These are phyloP conservation scores for Drosophila gunungcola DNA, from an alignment of 1,140 invertebrate species.

Conservation along the genomic window DNA sequence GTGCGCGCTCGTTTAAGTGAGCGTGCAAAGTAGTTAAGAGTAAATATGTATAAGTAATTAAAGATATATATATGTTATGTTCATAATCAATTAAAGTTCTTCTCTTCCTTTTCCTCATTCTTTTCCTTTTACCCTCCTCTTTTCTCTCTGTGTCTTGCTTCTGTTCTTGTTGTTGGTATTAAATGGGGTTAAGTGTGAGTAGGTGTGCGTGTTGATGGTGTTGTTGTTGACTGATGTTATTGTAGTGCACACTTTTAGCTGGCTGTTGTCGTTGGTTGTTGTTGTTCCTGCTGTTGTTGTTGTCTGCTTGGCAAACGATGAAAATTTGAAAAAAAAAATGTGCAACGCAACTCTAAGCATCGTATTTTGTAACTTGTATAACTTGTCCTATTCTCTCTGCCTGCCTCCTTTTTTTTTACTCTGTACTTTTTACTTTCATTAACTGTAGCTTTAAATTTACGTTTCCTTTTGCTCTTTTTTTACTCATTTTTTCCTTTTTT, in stretches of 20 bases:
- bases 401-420: slow-evolving; percentile 44
- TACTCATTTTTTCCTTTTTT: slow-evolving; percentile 47
- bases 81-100: slow-evolving; percentile 74
- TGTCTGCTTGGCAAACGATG: slow-evolving; percentile 83
- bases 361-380: slow-evolving; percentile 57
- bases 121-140: slow-evolving; percentile 4
- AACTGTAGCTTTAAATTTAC: slow-evolving; percentile 77
- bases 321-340: slow-evolving; percentile 78
- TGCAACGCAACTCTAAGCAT: slow-evolving; percentile 83
- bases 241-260: slow-evolving; percentile 26
- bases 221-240: slow-evolving; percentile 43
- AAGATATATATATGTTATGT: slow-evolving; percentile 67
- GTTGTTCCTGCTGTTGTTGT: slow-evolving; percentile 45
- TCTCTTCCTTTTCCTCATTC: slow-evolving; percentile 29
- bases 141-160: slow-evolving; percentile 18
- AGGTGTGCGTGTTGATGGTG: slow-evolving; percentile 53
- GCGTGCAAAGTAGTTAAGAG: slow-evolving; percentile 67
- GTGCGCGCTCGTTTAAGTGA: slow-evolving; percentile 43
- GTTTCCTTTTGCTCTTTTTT: slow-evolving; percentile 69
- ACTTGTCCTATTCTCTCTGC: slow-evolving; percentile 45
- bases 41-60: slow-evolving; percentile 74
- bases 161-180: slow-evolving; percentile 38
- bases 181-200: slow-evolving; percentile 40
- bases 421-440: slow-evolving; percentile 50
- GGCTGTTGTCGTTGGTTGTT: slow-evolving; percentile 42